Evolutionary conservation across 1,140 invertebrate species (phyloP), one percentile per base, ranked within the genome.

Genomic region (Chironomus striatipennis): DNA sequence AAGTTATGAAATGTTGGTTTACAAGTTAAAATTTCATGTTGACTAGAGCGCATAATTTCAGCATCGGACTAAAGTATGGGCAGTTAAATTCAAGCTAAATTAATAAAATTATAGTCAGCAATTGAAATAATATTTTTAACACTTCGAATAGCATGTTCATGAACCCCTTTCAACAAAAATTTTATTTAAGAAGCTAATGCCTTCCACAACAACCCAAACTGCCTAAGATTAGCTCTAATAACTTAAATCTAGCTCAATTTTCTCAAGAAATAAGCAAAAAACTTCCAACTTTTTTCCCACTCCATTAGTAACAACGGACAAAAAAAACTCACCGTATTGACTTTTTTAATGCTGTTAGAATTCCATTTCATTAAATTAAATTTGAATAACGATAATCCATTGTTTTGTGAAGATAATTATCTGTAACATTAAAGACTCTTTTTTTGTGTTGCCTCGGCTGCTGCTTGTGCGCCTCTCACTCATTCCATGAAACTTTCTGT

Each of bases 381-480:
- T 70, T 70, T 70, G 65, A 70, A 70, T 70, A 70, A 70, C 65
- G 65, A 70, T 70, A 70, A 70, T 70, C 65, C 65, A 70, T 70
- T 70, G 65, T 70, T 70, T 70, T 70, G 43, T 21, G 20, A 70
- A 70, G 65, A 70, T 70, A 70, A 70, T 70, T 70, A 70, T 70
- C 65, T 70, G 7, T 18, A 70, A 70, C 65, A 70, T 70, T 70
- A 70, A 70, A 70, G 65, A 70, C 65, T 20, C 18, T 15, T 20
- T 20, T 70, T n/a, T 57, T n/a, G 9, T n/a, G 10, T 57, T 57
- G 47, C 47, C 24, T 34, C 24, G 5, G 47, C 47, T 47, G 43
- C 15, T n/a, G 20, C 65, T 20, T 70, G 24, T 34, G 24, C 24
- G 24, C 24, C 24, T 34, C 24, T 34, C 24, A 34, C 24, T 34